Conservation (phyloP, 2,888 invertebrate species). For the Falcaria lacertinaria region DNA sequence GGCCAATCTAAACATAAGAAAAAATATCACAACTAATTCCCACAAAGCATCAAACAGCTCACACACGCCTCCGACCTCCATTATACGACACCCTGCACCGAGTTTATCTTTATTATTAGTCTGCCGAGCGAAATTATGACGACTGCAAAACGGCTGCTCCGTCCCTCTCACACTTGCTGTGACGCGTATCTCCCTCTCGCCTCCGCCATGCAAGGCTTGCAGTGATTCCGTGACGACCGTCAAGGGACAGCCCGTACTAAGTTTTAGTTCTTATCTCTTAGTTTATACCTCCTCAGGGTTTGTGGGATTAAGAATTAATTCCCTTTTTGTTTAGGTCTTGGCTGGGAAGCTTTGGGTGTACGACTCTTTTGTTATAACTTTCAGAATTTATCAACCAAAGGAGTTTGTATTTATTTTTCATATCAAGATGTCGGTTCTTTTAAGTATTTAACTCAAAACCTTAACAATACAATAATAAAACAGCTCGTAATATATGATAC, state of each 20-base stretch:
- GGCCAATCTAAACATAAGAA: too few species aligned
- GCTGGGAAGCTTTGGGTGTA: not conserved
- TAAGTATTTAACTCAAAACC: too few species aligned
- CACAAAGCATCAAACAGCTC: not conserved
- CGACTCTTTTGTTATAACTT: too few species aligned
- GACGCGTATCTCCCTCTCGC: conserved; percentile 21
- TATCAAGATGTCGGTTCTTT: too few species aligned
- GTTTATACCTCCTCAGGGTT: conserved; percentile 46
- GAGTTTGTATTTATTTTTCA: too few species aligned
- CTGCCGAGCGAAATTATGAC: conserved; percentile 80
- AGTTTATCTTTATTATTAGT: conserved; percentile 79
- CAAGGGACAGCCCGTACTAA: conserved; percentile 42
- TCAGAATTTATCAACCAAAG: too few species aligned
- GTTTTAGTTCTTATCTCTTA: conserved; percentile 54
- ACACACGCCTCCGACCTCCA: conserved; percentile 10
- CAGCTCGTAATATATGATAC: too few species aligned
- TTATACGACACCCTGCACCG: conserved; percentile 27
- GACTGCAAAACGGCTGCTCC: conserved; percentile 71
- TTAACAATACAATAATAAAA: too few species aligned
- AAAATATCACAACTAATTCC: not conserved
- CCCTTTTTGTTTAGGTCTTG: conserved; percentile 12
- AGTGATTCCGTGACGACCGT: conserved; percentile 61
- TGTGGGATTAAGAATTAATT: conserved; percentile 43
- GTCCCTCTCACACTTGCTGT: conserved; percentile 31
- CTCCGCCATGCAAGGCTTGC: conserved; percentile 50